Evolutionary conservation across 2,797 vertebrate species (phyloP), one percentile per base, ranked within the genome.

Genomic region (Brachyrhaphis roseni): DNA sequence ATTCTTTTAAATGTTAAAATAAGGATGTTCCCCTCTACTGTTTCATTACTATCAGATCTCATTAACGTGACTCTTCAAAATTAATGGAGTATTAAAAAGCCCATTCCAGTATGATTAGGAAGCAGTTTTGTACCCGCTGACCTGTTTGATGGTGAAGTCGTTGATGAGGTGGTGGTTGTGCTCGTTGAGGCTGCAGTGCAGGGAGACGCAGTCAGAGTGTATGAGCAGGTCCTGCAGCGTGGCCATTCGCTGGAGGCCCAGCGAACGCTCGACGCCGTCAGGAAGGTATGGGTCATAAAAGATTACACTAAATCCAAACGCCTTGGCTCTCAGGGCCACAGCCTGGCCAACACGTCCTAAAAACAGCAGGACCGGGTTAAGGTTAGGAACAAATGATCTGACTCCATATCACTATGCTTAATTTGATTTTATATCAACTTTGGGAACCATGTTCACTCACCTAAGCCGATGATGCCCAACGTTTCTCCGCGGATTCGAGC

Each of bases 121-220:
- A 12, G 4, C 12, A 6, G 45, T 72, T 11, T 5, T 47, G 20
- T 4, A 2, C 34, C 49, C 34, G 68, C 83, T 20, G 39, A 97
- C 97, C 96, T 97, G 97, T 95, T 97, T 97, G 93, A 97, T 97
- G 93, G 97, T 97, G 94, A 97, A 97, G 95, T 97, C 97, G 89
- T 97, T 97, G 89, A 97, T 97, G 94, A 97, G 97, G 91, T 97
- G 97, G 94, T 97, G 97, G 94, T 97, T 97, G 96, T 97, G 97
- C 93, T 97, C 97, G 83, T 97, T 97, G 90, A 97, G 96, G 93
- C 97, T 97, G 95, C 97, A 97, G 94, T 97, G 97, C 91, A 97
- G 95, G 76, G 97, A 97, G 74, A 97, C 97, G 77, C 97, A 97
- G 96, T 97, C 97, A 59, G 97, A 97, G 94, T 97, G 96, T 92